Evolutionary conservation across 2,888 invertebrate species (phyloP).

Genomic region (Chloroclystis v-ata): DNA sequence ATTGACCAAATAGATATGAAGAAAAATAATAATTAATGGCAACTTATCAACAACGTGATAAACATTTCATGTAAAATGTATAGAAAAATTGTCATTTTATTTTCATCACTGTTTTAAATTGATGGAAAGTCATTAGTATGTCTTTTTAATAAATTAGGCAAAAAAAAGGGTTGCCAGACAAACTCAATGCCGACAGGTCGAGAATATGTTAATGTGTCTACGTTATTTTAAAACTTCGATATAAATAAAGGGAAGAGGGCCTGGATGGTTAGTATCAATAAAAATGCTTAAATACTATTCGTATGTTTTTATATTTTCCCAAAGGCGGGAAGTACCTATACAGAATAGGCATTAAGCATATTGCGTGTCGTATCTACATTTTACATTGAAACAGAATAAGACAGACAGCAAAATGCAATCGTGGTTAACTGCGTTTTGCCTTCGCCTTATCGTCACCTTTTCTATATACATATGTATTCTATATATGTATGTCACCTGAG

Average conservation of each 20-base stretch:
- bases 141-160: slow-evolving; percentile 16
- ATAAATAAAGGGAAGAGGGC: background rate
- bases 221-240: slow-evolving; percentile 4
- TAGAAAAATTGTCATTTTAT: background rate
- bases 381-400: too few species aligned
- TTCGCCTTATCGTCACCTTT: too few species aligned
- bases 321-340: too few species aligned
- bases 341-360: too few species aligned
- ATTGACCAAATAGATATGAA: background rate
- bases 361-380: too few species aligned
- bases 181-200: slow-evolving; percentile 7
- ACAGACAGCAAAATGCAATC: too few species aligned
- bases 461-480: too few species aligned
- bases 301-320: too few species aligned
- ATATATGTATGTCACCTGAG: too few species aligned
- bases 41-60: background rate
- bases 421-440: too few species aligned
- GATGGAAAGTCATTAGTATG: slow-evolving; percentile 5
- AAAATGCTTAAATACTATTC: too few species aligned
- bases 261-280: background rate
- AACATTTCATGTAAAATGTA: too few species aligned
- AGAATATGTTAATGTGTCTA: slow-evolving; percentile 11
- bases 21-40: background rate
- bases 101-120: slow-evolving; percentile 4
- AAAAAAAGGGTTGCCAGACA: slow-evolving; percentile 15